phyloP scores from a whole-genome alignment of 2,797 vertebrate species.

The Sarcophilus harrisii region DNA sequence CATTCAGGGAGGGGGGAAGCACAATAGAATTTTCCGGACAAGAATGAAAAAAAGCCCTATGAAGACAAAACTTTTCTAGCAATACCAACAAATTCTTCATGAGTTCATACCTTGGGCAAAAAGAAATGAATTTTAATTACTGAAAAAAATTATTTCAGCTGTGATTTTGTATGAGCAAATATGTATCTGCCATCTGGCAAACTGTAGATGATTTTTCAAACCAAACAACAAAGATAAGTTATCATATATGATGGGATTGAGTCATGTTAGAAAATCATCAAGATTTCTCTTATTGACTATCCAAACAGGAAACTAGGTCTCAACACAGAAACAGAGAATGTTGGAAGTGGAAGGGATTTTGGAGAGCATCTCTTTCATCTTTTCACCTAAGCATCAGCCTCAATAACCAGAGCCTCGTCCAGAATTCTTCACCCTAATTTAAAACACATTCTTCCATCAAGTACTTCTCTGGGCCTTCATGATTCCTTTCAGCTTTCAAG shows the following conservation, averaged over 20 bases:
- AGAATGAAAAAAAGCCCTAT: neutral
- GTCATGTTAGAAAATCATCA: neutral
- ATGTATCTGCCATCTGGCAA: neutral
- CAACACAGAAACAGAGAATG: neutral
- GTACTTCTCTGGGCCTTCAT: conserved; percentile 29
- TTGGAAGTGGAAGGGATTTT: neutral
- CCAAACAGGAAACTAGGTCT: neutral
- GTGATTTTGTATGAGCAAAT: neutral
- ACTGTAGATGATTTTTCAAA: neutral
- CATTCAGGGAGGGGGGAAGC: neutral
- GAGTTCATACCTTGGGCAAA: neutral
- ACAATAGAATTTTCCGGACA: neutral
- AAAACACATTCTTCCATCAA: conserved; percentile 37
- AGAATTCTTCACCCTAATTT: conserved; percentile 40
- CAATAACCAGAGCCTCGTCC: neutral
- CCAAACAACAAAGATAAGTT: neutral
- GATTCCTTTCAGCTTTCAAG: conserved; percentile 50
- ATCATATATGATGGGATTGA: neutral
- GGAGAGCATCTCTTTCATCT: accelerated
- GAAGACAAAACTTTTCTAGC: neutral
- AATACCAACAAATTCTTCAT: neutral
- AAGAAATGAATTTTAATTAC: neutral
- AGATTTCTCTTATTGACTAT: neutral
- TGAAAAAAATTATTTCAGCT: neutral
- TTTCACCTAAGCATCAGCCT: conserved; percentile 14